Base-by-base conservation (phyloP, 2,888 invertebrate genomes). In the Eilema caniola region DNA sequence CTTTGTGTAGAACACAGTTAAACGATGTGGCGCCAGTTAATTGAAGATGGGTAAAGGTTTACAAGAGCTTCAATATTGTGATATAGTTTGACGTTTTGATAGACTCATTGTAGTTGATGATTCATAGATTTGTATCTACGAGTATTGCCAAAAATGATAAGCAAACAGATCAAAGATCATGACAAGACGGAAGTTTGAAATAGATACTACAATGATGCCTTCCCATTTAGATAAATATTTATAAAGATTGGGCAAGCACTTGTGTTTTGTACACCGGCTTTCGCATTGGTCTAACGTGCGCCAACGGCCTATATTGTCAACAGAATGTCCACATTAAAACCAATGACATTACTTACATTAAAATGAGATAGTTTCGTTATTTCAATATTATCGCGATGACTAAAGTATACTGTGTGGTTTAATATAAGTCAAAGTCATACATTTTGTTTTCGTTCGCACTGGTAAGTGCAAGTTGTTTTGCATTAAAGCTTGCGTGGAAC, bases 111-210 rank as follows among this genome's bases (percentile, higher is more conserved):
- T 64, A 37, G 11, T 41, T 11, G 25, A 59, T 57, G 53, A 64
- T 64, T 53, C 47, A 64, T 64, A 53, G 47, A n/a, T n/a, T n/a
- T n/a, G n/a, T n/a, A n/a, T 41, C 53, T 53, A 53, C 20, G 53
- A n/a, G 47, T 28, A 14, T 28, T 53, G 64, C 64, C 64, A 64
- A 53, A 64, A 64, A 24, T 53, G 53, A 64, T 64, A 53, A 64
- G 53, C 53, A 53, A 64, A 53, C 28, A 64, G 20, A 64, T 28
- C 53, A 64, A 53, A 53, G 53, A 64, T 64, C 12, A 37, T 62
- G 37, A 62, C 37, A 25, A 24, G 25, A 33, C n/a, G 28, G 41
- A 64, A 64, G 28, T 28, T 64, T 14, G 25, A 63, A 47, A 64
- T n/a, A 7, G 28, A 53, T 64, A 41, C n/a, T 53, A 11, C 28